A percentile compares a stretch with the other conserved stretches of the same genome.
These are phyloP conservation scores for Mallotus villosus DNA, from an alignment of 2,797 vertebrate genomes.

Conservation along the genomic window DNA sequence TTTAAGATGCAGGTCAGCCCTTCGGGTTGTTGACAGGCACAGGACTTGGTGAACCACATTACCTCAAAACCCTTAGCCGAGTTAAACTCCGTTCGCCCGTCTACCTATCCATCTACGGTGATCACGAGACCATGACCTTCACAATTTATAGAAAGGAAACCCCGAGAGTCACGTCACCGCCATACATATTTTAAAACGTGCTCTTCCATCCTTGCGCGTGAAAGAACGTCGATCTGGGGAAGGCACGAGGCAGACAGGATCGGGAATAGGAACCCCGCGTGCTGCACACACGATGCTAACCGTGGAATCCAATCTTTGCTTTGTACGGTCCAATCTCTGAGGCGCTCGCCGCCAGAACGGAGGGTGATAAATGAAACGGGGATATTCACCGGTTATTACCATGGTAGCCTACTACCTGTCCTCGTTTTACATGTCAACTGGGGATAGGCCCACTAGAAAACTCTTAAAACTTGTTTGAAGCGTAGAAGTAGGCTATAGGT, in stretches of 20 bases:
- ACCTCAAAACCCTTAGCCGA: constrained; percentile 34
- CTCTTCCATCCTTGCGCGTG: constrained; percentile 29
- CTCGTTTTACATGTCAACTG: not conserved
- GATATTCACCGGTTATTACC: constrained; percentile 9
- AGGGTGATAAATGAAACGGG: not conserved
- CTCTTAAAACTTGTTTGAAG: not conserved
- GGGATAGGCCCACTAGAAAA: not conserved
- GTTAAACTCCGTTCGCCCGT: constrained; percentile 33
- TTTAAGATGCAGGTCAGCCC: constrained; percentile 7
- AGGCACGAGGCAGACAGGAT: constrained; percentile 37
- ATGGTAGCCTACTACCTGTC: not conserved
- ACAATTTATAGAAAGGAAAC: constrained; percentile 71
- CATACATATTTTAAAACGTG: constrained; percentile 47
- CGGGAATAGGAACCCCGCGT: constrained; percentile 27
- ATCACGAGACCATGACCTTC: constrained; percentile 64
- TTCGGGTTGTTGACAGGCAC: constrained; percentile 46
- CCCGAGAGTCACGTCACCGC: constrained; percentile 65
- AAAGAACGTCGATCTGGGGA: constrained; percentile 14
- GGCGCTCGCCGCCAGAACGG: constrained; percentile 14
- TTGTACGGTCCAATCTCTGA: constrained; percentile 8
- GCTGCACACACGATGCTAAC: constrained; percentile 35
- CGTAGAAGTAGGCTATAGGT: not conserved
- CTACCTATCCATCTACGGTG: constrained; percentile 48
- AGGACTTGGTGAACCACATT: constrained; percentile 48
- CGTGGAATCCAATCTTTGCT: constrained; percentile 36